Evolutionary conservation across 1,140 invertebrate genomes (phyloP), one percentile per base, ranked within the genome.

Genomic region (Leptinotarsa lineolata): DNA sequence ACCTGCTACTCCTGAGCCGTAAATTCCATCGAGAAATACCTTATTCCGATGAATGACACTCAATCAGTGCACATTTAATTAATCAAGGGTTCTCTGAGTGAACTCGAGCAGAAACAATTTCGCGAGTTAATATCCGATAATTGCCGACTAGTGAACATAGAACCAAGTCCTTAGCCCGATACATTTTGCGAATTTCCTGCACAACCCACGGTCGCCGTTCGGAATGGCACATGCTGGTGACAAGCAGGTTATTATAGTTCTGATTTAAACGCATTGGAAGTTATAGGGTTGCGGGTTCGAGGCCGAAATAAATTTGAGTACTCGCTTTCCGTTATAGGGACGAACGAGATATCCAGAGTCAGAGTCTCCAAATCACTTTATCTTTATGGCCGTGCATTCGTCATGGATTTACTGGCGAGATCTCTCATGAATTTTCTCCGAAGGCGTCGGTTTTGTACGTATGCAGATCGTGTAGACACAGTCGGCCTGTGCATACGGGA

Each of bases 181-280:
- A 39, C 16, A 59, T 63, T 15, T 21, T 20, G 24, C 20, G 24
- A 30, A 63, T 63, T 63, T 63, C 20, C 61, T 21, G 20, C 61
- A 13, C 20, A 63, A 21, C 61, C 20, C 24, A 16, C 13, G 20
- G 46, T 72, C 59, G 21, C 21, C 61, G 20, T 68, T 68, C 30
- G 13, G 16, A 68, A 45, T 20, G 59, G 72, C 75, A 76, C 75
- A 63, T 76, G 75, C 68, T 68, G 72, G 61, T 76, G 75, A 76
- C 74, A 75, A 75, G 64, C 65, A 46, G 74, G 71, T 75, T 75
- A 75, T 75, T 75, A 72, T 70, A 68, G 67, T 72, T 73, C 72
- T 76, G 75, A 76, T 76, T 76, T 76, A 76, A 76, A 66, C 71
- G 45, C 60, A 39, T 66, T 22, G 48, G 16, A 68, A 60, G 61